Evolutionary conservation across 2,888 invertebrate species (phyloP).

Genomic region (Hymenopus coronatus): DNA sequence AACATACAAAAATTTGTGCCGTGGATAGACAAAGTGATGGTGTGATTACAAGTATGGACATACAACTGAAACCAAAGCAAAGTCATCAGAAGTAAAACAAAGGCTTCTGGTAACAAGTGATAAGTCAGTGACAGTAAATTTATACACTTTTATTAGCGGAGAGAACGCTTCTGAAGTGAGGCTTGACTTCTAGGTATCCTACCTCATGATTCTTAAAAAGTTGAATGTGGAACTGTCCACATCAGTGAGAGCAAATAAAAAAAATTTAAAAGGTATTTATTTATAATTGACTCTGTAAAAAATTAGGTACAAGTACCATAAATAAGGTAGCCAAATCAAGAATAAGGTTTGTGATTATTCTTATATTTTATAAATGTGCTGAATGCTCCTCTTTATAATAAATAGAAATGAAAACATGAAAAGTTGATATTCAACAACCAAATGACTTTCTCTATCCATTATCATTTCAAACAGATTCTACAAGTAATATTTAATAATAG

Average conservation of each 20-base stretch:
- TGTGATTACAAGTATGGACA: not conserved
- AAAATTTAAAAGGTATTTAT: not conserved
- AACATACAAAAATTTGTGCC: constrained; percentile 91
- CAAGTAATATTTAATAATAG: no score
- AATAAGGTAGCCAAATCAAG: not conserved
- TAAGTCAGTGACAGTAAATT: not conserved
- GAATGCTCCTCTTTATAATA: not conserved
- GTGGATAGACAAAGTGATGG: constrained; percentile 82
- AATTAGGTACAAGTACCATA: not conserved
- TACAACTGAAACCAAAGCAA: not conserved
- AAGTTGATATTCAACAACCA: no score
- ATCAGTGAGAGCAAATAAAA: not conserved
- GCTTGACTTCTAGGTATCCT: not conserved
- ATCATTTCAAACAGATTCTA: no score
- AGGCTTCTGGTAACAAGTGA: not conserved
- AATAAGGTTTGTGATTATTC: not conserved
- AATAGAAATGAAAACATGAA: not conserved
- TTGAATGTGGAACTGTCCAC: not conserved
- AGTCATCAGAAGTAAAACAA: not conserved
- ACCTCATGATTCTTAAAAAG: no score
- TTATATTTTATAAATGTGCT: not conserved
- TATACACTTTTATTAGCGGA: not conserved
- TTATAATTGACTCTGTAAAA: not conserved
- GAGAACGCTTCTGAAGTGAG: not conserved
- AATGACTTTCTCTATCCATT: no score